Evolutionary conservation across 2,888 invertebrate species (phyloP).

Genomic region (Melinaea menophilus): DNA sequence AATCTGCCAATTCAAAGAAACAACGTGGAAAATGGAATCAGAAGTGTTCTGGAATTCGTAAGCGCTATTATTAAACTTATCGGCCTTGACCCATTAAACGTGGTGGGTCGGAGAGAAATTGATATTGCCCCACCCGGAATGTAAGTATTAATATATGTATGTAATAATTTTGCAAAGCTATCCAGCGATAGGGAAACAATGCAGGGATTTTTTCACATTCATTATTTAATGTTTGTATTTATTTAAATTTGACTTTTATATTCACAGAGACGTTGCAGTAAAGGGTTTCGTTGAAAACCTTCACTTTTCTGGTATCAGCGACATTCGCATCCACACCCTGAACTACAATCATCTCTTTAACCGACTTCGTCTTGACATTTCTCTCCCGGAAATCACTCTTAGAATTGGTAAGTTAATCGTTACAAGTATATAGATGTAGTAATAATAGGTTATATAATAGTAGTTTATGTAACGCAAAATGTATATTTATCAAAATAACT

Average conservation of each 20-base stretch:
- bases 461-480: no score
- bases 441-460: no score
- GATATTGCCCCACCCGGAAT: not conserved
- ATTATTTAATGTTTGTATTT: no score
- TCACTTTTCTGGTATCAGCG: not conserved
- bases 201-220: no score
- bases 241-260: no score
- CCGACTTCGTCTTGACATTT: slow-evolving; percentile 45
- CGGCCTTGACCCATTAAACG: not conserved
- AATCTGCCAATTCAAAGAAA: not conserved
- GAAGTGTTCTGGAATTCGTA: not conserved
- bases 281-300: no score
- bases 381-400: slow-evolving; percentile 42
- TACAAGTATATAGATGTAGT: not conserved
- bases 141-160: slow-evolving; percentile 26
- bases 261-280: no score
- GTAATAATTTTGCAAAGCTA: no score
- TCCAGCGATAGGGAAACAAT: no score
- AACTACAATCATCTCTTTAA: not conserved
- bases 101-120: not conserved
- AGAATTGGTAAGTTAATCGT: slow-evolving; percentile 40
- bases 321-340: no score
- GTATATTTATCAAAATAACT: no score
- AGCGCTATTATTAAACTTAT: not conserved
- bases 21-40: not conserved